phyloP scores from a whole-genome alignment of 2,797 vertebrate genomes.

The Meriones psammophilus region DNA sequence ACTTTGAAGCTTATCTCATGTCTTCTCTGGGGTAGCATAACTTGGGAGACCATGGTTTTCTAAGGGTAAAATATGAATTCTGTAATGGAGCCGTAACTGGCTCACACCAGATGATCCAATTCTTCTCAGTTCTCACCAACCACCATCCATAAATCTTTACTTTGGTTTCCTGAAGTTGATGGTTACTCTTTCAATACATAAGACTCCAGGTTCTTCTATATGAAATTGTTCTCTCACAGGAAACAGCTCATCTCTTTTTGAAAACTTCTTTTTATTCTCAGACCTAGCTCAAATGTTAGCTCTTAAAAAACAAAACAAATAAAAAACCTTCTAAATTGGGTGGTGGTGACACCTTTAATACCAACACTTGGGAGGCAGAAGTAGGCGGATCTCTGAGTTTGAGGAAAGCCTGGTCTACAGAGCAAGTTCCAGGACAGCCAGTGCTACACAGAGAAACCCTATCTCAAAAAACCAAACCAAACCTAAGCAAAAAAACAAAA shows the following conservation, averaged over 20 bases:
- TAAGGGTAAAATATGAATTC: constrained; percentile 37
- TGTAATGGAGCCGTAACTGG: not conserved
- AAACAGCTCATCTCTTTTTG: not conserved
- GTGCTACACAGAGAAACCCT: not conserved
- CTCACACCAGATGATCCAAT: not conserved
- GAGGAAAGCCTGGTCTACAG: not conserved
- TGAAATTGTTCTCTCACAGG: not conserved
- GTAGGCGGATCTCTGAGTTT: not conserved
- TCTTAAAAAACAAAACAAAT: not conserved
- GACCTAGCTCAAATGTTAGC: not conserved
- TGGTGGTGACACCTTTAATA: not conserved
- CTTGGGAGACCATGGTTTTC: not conserved
- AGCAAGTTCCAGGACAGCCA: not conserved
- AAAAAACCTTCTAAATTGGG: not conserved
- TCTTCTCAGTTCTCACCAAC: not conserved
- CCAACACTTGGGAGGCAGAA: not conserved
- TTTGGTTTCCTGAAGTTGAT: not conserved
- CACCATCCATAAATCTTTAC: not conserved
- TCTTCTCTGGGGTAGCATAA: not conserved
- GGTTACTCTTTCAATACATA: not conserved
- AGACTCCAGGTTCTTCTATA: not conserved
- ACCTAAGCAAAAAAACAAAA: not conserved
- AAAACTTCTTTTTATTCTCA: constrained; percentile 43
- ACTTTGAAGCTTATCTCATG: constrained; percentile 4
- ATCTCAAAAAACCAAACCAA: not conserved